These are phyloP conservation scores for Hyphantria cunea DNA, from an alignment of 1,140 invertebrate genomes.

Conservation along the genomic window DNA sequence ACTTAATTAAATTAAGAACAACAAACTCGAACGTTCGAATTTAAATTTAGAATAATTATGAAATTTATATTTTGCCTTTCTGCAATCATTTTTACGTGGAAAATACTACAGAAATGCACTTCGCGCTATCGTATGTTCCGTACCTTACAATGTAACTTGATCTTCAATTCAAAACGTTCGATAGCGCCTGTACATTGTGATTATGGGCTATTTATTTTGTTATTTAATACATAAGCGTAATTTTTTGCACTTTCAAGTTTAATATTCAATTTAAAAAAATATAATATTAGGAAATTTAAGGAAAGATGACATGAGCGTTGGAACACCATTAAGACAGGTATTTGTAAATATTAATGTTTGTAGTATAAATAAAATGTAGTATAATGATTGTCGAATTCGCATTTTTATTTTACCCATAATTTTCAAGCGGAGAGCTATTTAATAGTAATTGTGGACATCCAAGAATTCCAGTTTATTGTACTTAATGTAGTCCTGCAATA, in stretches of 20 bases:
- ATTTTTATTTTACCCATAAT: constrained; percentile 40
- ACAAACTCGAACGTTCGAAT: constrained; percentile 30
- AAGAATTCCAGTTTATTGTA: constrained; percentile 39
- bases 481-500: constrained; percentile 54
- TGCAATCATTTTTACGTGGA: constrained; percentile 72
- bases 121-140: constrained; percentile 44
- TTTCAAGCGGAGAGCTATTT: constrained; percentile 15
- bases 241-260: constrained; percentile 32
- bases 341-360: constrained; percentile 72
- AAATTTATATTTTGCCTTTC: constrained; percentile 59
- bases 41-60: constrained; percentile 50
- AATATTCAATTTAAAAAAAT: constrained; percentile 32
- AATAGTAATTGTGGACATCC: constrained; percentile 37
- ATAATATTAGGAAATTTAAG: constrained; percentile 21
- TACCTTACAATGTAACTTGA: constrained; percentile 27
- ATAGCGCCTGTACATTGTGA: constrained; percentile 54
- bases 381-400: constrained; percentile 69
- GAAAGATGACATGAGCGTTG: constrained; percentile 6
- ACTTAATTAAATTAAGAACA: neutral
- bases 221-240: constrained; percentile 55
- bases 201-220: constrained; percentile 65
- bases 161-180: constrained; percentile 30
- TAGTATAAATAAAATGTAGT: constrained; percentile 74
- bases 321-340: constrained; percentile 33
- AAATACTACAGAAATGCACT: constrained; percentile 68